Base-by-base conservation (phyloP, 2,888 invertebrate genomes). In the Leucophora obtusa region DNA sequence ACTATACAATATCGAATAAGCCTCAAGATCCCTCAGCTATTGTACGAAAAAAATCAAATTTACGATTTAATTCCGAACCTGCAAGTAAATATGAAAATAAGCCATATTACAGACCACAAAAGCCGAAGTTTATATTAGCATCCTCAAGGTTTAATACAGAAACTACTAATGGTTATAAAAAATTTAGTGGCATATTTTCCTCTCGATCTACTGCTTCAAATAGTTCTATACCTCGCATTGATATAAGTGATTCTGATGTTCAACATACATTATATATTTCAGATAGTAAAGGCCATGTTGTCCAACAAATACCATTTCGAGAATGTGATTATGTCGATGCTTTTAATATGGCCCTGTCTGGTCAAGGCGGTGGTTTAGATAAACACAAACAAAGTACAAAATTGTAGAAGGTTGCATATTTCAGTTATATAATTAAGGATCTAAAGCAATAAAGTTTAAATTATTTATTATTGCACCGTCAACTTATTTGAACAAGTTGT, bases 291-390 rank as follows among this genome's bases (percentile, higher is more conserved):
- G 81, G 81, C 1, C 70, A 71, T 17, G 79, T 83, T 17, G 56
- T 83, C 4, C 76, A 79, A 9, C 76, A 83, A 56, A 83, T 83
- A 17, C 81, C 81, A n/a, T 83, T 82, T 68, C 66, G 62, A 14
- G 83, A 83, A 43, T 47, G 66, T 10, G 76, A 83, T 47, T 83
- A 83, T 60, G 15, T 71, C 18, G 79, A 81, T 17, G 81, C 83
- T 3, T 53, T 69, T 38, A 50, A 59, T 28, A 7, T 58, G 1
- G 71, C 53, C 18, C 33, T 77, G 59, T n/a, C 50, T 18, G 6
- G 14, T 47, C 43, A n/a, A n/a, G n/a, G 6, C 6, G 43, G 14
- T n/a, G n/a, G 28, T 28, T 3, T 28, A 28, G 28, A 28, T 7
- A 47, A 47, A 38, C 15, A 5, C 6, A 6, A 47, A 47, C 10